Evolutionary conservation across 2,888 invertebrate species (phyloP), one percentile per base, ranked within the genome.

Genomic region (Chaetogeoica ovagalla): DNA sequence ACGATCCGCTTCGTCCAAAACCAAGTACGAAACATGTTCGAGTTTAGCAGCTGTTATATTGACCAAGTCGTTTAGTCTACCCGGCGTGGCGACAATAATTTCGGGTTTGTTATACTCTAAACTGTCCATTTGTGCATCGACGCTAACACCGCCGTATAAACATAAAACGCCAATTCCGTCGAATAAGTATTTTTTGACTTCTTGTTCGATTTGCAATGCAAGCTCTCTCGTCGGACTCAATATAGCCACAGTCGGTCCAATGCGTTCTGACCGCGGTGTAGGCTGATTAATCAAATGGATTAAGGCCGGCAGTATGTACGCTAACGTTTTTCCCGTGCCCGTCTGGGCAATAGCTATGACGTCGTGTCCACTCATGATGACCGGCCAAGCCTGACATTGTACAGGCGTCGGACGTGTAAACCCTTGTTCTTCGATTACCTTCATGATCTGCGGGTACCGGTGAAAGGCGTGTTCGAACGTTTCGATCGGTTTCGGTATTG

Each of bases 311-410:
- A 98, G 86, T 0, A 97, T 87, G 85, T 97, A 98, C 0, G 97
- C 97, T 79, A 98, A 88, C 0, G 98, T 98, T 88, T 98, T 98
- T 86, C 90, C 91, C 23, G 95, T 94, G 81, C 95, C 95, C 7
- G 96, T 96, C 87, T 97, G 97, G 0, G 98, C 98, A 83, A 98
- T 97, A 8, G 98, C 98, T 86, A 98, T 97, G 86, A 98, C 87
- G 87, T 98, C 98, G 85, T 93, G 91, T 0, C 98, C 98, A 84
- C 91, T 91, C 63, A 98, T 87, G 0, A 98, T 88, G 82, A 98
- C 90, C 1, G 98, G 98, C 98, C 98, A 98, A 0, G 95, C 94
- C 87, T 97, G 97, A 82, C 92, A 89, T 87, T 98, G 96, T 84
- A 98, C 96, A 0, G 97, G 97, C 0, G 95, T 93, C 0, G 97